Base-by-base conservation (phyloP, 2,888 invertebrate species). In the Oscheius myriophilus region DNA sequence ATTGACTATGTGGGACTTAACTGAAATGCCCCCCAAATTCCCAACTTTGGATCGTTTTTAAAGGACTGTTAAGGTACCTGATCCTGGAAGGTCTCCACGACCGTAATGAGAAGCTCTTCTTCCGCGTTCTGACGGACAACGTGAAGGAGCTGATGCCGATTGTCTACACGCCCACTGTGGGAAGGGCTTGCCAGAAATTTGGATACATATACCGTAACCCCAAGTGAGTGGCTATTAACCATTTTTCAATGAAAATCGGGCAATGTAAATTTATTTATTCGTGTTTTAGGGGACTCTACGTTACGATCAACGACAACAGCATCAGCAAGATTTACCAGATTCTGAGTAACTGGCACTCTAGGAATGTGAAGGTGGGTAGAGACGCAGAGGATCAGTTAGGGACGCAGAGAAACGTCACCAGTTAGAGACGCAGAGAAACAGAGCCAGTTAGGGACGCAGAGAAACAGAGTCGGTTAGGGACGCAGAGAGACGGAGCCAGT, bases 101-200 rank as follows among this genome's bases (percentile, higher is more conserved):
- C 86, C 92, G 96, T 79, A 96, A 98, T 87, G 96, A 98, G 88
- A 92, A 93, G 81, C 90, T 98, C 21, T 99, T 98, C 90, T 99
- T 93, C 88, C 91, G 93, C 42, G 91, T 96, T 59, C 89, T 97
- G 53, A 91, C 91, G 18, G 92, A 94, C 79, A 91, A 97, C 87
- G 93, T 96, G 26, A 91, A 92, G 55, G 91, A 93, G 74, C 91
- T 95, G 90, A 95, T 98, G 94, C 98, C 98, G 0, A 90, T 97
- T 71, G 95, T 98, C n/a, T 98, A 98, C 89, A 98, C 98, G 0
- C 98, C 98, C 0, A 95, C 95, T 0, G 98, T 98, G 14, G 98
- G 98, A 4, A 90, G 93, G 81, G 98, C 96, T 39, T 98, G 98
- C 88, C 96, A 97, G 89, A 93, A 95, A 87, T 98, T 92, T 88